phyloP scores from a whole-genome alignment of 2,888 invertebrate species.

The Tenthredo amoena region DNA sequence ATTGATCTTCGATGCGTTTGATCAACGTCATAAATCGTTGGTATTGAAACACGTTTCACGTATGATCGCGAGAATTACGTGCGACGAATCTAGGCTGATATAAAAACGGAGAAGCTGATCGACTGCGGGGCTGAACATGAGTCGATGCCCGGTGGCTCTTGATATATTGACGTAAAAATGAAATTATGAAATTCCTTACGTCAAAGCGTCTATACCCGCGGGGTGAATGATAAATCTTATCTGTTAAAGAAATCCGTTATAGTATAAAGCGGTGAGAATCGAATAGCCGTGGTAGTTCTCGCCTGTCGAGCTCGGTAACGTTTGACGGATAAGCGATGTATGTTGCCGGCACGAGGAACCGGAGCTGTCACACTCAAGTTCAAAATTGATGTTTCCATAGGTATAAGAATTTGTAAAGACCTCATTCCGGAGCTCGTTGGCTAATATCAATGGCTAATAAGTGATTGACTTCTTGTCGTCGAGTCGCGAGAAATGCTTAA shows the following conservation, averaged over 20 bases:
- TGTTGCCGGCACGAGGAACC: constrained; percentile 21
- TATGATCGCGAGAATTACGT: not conserved
- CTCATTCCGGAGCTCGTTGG: not conserved
- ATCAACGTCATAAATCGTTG: not conserved
- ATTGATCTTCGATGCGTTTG: not conserved
- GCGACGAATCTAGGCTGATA: not conserved
- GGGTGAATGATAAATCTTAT: constrained; percentile 32
- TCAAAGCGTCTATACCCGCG: not conserved
- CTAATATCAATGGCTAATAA: too few relatives aligned
- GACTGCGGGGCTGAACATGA: not conserved
- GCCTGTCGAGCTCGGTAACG: constrained; percentile 3
- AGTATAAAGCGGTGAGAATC: not conserved
- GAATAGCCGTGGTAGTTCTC: not conserved
- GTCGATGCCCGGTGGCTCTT: not conserved
- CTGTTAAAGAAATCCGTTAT: not conserved
- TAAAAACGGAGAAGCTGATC: not conserved
- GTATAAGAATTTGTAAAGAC: not conserved
- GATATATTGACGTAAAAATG: constrained; percentile 40
- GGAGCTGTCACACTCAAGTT: not conserved
- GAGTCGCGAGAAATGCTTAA: not conserved
- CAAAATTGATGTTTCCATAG: not conserved
- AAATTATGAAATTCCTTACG: constrained; percentile 42
- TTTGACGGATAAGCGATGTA: constrained; percentile 27
- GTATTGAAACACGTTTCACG: not conserved
- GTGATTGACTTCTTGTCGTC: not conserved